Percentiles rank a stretch among this genome's conserved stretches.
phyloP scores from a whole-genome alignment of 2,113 vertebrate genomes.

The Desmodus rotundus region DNA sequence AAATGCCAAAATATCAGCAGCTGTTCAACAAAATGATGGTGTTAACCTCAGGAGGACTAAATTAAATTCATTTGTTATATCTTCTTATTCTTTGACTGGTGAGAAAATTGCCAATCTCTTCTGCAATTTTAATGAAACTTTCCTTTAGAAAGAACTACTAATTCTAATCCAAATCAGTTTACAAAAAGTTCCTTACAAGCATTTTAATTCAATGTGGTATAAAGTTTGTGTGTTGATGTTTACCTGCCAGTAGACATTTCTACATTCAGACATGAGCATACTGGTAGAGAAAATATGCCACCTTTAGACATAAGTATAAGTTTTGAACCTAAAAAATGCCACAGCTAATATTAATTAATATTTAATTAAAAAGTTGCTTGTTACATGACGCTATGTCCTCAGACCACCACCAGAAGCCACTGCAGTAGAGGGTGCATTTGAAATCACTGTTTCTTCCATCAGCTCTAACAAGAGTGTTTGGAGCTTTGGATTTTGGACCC shows the following conservation, averaged over 20 bases:
- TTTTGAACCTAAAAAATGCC: background rate
- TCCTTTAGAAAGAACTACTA: background rate
- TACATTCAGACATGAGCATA: background rate
- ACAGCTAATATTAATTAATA: background rate
- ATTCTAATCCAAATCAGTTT: background rate
- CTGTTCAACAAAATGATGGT: background rate
- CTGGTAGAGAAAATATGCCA: background rate
- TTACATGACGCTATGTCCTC: background rate
- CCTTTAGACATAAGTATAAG: background rate
- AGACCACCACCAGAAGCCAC: background rate
- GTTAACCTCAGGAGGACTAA: constrained; percentile 12
- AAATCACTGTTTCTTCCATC: background rate
- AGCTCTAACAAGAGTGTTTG: background rate
- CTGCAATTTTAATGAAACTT: constrained; percentile 9
- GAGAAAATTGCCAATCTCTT: background rate
- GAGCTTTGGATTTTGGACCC: background rate
- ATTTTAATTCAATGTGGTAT: background rate
- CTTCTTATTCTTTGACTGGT: background rate
- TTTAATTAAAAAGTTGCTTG: background rate
- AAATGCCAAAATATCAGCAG: constrained; percentile 33
- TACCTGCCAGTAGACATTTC: background rate
- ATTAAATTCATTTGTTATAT: background rate
- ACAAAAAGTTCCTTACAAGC: background rate
- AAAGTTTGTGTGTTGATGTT: background rate
- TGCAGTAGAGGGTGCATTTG: background rate